Evolutionary conservation across 2,797 vertebrate genomes (phyloP).

Genomic region (Macroramphosus scolopax): DNA sequence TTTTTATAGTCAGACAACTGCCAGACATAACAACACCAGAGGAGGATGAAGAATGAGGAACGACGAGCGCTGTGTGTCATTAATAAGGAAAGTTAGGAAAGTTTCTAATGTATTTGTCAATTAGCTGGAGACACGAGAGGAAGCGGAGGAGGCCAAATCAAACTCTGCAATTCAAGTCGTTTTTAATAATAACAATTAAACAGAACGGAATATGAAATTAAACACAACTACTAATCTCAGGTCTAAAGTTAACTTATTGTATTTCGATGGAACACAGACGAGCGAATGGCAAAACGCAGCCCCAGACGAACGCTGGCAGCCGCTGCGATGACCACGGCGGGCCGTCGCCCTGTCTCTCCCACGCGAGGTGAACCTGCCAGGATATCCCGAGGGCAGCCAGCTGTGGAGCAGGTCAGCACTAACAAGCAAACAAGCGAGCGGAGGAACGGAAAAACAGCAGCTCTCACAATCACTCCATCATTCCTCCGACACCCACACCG

Average conservation of each 20-base stretch:
- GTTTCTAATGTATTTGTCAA: conserved; percentile 19
- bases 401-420: conserved; percentile 61
- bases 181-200: conserved; percentile 29
- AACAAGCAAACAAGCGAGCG: conserved; percentile 63
- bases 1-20: conserved; percentile 38
- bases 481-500: conserved; percentile 61
- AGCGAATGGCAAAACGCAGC: conserved; percentile 44
- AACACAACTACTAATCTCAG: conserved; percentile 22
- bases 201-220: conserved; percentile 27
- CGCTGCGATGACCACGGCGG: conserved; percentile 48
- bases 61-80: conserved; percentile 13
- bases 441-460: conserved; percentile 58
- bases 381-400: conserved; percentile 55
- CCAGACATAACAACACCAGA: conserved; percentile 44
- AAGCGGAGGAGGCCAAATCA: conserved; percentile 20
- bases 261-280: conserved; percentile 55
- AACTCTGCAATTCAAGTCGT: conserved; percentile 21
- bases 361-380: conserved; percentile 60
- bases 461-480: conserved; percentile 43
- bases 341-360: conserved; percentile 57
- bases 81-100: conserved; percentile 13
- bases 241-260: conserved; percentile 50
- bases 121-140: conserved; percentile 16
- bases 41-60: conserved; percentile 8
- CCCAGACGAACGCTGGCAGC: conserved; percentile 49